A percentile compares a stretch with the other conserved stretches of the same genome.
phyloP scores from a whole-genome alignment of 2,797 vertebrate genomes.

The Girardinus metallicus region DNA sequence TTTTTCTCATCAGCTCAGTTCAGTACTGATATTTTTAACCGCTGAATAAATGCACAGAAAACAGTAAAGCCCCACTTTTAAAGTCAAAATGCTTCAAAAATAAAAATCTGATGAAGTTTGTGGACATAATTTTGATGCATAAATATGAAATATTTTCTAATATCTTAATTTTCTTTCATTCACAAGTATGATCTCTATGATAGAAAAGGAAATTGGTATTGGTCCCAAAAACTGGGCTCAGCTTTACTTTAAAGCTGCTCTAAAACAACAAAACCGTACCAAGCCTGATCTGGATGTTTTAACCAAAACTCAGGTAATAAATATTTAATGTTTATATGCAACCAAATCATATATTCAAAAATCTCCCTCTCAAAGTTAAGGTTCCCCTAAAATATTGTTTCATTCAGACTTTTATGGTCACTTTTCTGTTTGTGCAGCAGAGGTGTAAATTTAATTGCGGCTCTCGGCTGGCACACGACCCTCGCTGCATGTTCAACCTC shows the following conservation, averaged over 20 bases:
- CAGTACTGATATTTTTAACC: neutral
- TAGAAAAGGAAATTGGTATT: neutral
- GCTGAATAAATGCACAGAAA: neutral
- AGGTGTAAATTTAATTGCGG: neutral
- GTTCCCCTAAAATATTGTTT: neutral
- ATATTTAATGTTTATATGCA: neutral
- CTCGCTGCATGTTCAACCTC: slow-evolving; percentile 6
- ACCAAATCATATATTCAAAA: neutral
- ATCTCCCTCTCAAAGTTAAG: neutral
- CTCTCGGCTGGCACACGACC: neutral
- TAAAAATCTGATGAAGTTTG: neutral
- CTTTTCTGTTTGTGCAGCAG: neutral
- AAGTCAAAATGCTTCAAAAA: neutral
- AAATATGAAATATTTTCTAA: neutral
- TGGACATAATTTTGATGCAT: neutral
- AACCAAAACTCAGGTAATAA: neutral
- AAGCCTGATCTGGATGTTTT: neutral
- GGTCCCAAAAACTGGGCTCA: neutral
- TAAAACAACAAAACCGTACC: neutral
- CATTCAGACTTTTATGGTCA: neutral
- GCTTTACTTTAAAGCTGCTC: neutral
- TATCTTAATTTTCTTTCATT: neutral
- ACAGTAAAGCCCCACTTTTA: neutral
- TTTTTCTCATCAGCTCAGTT: neutral
- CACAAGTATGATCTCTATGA: neutral